Evolutionary conservation across 2,113 vertebrate species (phyloP), one percentile per base, ranked within the genome.

Genomic region (Centropus unirufus): DNA sequence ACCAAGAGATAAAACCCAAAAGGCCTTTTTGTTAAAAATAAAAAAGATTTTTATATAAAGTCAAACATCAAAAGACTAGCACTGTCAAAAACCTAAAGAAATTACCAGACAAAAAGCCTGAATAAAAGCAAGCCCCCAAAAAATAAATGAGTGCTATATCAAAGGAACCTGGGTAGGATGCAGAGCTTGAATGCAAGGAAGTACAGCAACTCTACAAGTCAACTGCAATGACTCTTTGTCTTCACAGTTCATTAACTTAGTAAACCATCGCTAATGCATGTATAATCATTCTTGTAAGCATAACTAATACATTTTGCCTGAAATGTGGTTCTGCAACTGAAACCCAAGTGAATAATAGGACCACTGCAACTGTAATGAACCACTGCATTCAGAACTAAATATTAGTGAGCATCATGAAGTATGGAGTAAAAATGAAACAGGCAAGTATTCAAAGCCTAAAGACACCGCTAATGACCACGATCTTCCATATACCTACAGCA

Each of bases 211-310:
- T 58, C 32, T 70, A 51, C 62, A 24, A 90, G 74, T 61, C 23
- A 34, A 91, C 14, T 32, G 83, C 83, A 86, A 80, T 46, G 72
- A 93, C 64, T 91, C 73, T 93, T 87, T 93, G 87, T 92, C 83
- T 93, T 75, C 90, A 97, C 94, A 97, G 92, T 87, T 97, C 96
- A 97, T 97, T 97, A 97, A 94, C 91, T 95, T 83, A 92, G 94
- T 96, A 97, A 97, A 96, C 82, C 95, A 92, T 90, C 93, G 82
- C 89, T 97, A 97, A 98, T 87, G 55, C 82, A 96, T 52, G 72
- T 87, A 96, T 81, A 97, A 97, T 64, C 81, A 95, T 83, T 97
- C 86, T 92, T 93, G 93, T 95, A 97, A 92, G 83, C 24, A 54
- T 94, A 97, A 96, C 96, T 95, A 97, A 96, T 87, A 96, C 66